These are phyloP conservation scores for Anastrepha obliqua DNA, from an alignment of 1,140 invertebrate species.

Conservation along the genomic window DNA sequence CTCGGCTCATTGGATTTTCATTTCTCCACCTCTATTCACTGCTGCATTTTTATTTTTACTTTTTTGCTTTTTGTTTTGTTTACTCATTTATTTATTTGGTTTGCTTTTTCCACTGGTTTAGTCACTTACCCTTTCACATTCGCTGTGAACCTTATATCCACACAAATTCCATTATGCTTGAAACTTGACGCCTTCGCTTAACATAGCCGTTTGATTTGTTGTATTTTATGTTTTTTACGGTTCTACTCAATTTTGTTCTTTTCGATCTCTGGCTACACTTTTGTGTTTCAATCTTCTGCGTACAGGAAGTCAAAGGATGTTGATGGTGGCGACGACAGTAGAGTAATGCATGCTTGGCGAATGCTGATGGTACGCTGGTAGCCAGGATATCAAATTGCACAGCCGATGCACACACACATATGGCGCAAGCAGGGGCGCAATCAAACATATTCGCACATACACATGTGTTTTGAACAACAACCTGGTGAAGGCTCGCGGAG, in stretches of 20 bases:
- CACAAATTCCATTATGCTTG: constrained; percentile 7
- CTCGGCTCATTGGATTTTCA: too few species aligned
- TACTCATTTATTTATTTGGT: constrained; percentile 9
- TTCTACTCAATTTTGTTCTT: background rate
- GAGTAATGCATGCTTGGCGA: background rate
- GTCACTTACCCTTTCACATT: background rate
- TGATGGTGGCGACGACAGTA: background rate
- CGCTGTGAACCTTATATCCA: background rate
- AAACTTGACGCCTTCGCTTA: background rate
- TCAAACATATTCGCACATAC: background rate
- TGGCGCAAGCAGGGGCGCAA: too few species aligned
- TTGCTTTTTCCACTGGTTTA: background rate
- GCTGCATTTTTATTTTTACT: background rate
- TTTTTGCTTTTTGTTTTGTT: background rate
- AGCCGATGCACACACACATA: background rate
- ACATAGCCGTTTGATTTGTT: background rate
- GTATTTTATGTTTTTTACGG: background rate
- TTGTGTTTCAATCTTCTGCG: background rate
- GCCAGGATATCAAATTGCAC: constrained; percentile 33
- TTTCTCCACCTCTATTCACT: too few species aligned
- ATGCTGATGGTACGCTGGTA: background rate
- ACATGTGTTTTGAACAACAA: background rate
- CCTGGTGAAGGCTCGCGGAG: background rate
- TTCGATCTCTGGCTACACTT: background rate
- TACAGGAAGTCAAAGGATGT: background rate